Evolutionary conservation across 2,888 invertebrate genomes (phyloP), one percentile per base, ranked within the genome.

Genomic region (Plebejus argus): DNA sequence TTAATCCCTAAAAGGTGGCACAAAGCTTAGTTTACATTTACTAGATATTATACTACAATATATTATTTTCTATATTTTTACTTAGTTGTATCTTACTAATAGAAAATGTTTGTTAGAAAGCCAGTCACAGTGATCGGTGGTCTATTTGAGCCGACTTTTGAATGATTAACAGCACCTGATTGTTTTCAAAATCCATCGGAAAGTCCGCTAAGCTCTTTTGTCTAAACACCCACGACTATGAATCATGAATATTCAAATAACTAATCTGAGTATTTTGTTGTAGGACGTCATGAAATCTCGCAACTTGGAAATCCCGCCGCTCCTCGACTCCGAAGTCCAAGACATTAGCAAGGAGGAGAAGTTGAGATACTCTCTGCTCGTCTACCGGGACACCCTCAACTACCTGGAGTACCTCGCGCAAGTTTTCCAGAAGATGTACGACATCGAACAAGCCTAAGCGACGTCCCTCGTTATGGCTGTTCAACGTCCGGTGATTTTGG

Each of bases 351-450:
- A 82, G 33, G 81, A 82, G 53, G 86, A 89, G 80, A 86, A 84
- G 78, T 78, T 87, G 53, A 82, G 83, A 15, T 82, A 85, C 75
- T 88, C 87, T 7, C 82, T 90, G 28, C 85, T 90, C 56, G 85
- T 93, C 20, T 92, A 90, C 85, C 85, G 91, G 78, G 93, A 93
- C 79, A 91, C 92, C 53, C 85, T 93, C 20, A 89, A 90, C 84
- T 93, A 91, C 82, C 84, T 93, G 83, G 89, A 92, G 80, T 92
- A 91, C 82, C 82, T 93, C 45, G 82, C 81, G 1, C 89, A 91
- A 82, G 88, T 92, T 76, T 93, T 93, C 86, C 84, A 88, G 79
- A 87, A 86, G 79, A 85, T 90, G 82, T 84, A 86, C 80, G 85
- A 90, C 39, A 83, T 82, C 75, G 83, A 85, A 7, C 66, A 28